A percentile compares a stretch with the other conserved stretches of the same genome.
These are phyloP conservation scores for Istiophorus platypterus DNA, from an alignment of 2,113 vertebrate species.

Conservation along the genomic window DNA sequence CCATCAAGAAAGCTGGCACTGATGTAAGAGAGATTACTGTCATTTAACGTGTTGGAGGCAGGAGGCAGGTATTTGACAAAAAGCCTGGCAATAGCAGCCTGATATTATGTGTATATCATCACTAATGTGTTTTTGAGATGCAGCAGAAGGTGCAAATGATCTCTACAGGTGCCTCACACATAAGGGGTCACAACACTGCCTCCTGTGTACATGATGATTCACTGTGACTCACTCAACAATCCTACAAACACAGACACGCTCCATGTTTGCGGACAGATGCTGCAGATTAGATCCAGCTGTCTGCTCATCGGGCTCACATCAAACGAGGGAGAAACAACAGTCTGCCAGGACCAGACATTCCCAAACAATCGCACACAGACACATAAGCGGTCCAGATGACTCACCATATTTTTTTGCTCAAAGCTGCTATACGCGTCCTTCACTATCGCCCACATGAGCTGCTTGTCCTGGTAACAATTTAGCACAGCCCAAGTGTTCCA, in stretches of 20 bases:
- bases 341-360: slow-evolving; percentile 51
- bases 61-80: neutral
- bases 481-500: slow-evolving; percentile 13
- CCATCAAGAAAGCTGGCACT: slow-evolving; percentile 42
- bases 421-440: slow-evolving; percentile 21
- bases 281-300: slow-evolving; percentile 73
- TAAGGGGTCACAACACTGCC: slow-evolving; percentile 22
- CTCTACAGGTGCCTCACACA: slow-evolving; percentile 37
- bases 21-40: slow-evolving; percentile 7
- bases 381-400: slow-evolving; percentile 42
- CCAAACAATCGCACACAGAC: slow-evolving; percentile 45
- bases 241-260: slow-evolving; percentile 37
- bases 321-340: slow-evolving; percentile 47
- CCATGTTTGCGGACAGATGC: slow-evolving; percentile 70
- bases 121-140: neutral
- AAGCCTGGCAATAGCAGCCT: neutral
- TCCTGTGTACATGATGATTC: slow-evolving; percentile 48
- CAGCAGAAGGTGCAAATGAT: slow-evolving; percentile 19
- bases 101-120: neutral
- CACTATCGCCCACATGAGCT: slow-evolving; percentile 21
- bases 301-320: slow-evolving; percentile 56
- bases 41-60: slow-evolving; percentile 1
- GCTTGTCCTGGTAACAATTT: slow-evolving; percentile 12
- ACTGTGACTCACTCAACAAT: slow-evolving; percentile 60
- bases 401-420: slow-evolving; percentile 39